Conservation (phyloP, 2,888 invertebrate species). For the Cantharis flavilabris region DNA sequence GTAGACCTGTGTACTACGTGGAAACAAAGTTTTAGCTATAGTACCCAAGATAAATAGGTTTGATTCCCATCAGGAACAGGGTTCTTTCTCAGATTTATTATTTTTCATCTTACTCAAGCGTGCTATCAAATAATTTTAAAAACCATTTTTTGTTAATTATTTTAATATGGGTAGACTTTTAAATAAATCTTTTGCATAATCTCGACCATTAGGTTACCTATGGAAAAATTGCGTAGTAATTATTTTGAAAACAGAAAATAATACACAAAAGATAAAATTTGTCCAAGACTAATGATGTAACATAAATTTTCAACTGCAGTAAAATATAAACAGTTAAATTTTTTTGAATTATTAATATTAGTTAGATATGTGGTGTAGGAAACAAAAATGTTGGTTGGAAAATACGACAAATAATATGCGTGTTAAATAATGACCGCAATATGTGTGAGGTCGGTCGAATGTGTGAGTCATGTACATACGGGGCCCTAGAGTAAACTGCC, state of each 20-base stretch:
- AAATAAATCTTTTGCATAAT: background rate
- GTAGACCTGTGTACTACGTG: background rate
- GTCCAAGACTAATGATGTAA: background rate
- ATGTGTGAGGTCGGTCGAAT: conserved; percentile 37
- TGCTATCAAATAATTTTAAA: background rate
- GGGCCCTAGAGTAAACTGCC: conserved; percentile 40
- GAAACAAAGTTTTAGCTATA: background rate
- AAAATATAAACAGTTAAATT: background rate
- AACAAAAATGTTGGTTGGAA: conserved; percentile 10
- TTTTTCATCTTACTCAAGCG: background rate
- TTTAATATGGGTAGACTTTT: background rate
- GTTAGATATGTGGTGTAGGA: background rate
- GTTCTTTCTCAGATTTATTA: background rate
- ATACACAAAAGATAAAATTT: background rate
- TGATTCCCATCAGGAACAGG: background rate
- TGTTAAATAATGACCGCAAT: conserved; percentile 33
- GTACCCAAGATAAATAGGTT: background rate
- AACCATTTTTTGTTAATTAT: background rate
- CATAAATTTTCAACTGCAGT: background rate
- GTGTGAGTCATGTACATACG: conserved; percentile 34
- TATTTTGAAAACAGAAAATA: background rate
- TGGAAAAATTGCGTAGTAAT: background rate
- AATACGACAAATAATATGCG: conserved; percentile 14
- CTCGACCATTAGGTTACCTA: background rate
- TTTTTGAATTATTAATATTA: background rate